phyloP scores from a whole-genome alignment of 2,113 vertebrate species.

The Chionodraco myersi region DNA sequence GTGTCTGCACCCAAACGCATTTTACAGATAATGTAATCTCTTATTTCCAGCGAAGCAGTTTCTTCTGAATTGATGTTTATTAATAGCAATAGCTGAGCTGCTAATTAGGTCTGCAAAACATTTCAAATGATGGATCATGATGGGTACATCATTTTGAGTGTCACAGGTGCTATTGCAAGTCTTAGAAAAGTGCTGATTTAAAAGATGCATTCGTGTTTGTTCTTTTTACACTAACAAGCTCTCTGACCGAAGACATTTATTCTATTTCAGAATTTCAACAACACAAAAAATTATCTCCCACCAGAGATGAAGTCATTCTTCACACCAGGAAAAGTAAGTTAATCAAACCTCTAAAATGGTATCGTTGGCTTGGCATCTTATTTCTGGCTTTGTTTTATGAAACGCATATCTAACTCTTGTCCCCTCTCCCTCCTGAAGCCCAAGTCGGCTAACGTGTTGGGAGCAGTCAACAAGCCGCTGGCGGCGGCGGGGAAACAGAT shows the following conservation, averaged over 20 bases:
- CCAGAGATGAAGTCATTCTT: slow-evolving; percentile 99
- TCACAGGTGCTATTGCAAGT: not conserved
- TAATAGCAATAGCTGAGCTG: not conserved
- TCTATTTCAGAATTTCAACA: slow-evolving; percentile 93
- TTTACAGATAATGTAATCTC: not conserved
- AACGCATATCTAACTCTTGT: not conserved
- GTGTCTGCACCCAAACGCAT: not conserved
- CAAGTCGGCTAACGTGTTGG: slow-evolving; percentile 97
- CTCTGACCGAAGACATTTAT: not conserved
- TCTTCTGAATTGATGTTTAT: too few relatives aligned
- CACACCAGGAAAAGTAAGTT: slow-evolving; percentile 93
- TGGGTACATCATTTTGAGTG: not conserved
- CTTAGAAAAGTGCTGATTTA: not conserved
- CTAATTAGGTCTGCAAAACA: not conserved
- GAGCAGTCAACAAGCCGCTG: slow-evolving; percentile 98
- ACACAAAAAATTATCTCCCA: slow-evolving; percentile 98
- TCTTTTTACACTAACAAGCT: not conserved
- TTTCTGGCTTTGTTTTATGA: not conserved
- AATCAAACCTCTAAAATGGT: not conserved
- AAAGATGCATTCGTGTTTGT: not conserved
- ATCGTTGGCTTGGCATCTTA: not conserved
- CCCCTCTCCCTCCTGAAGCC: slow-evolving; percentile 83
- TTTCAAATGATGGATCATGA: not conserved
- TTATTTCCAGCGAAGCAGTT: not conserved
- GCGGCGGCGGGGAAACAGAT: slow-evolving; percentile 95